phyloP scores from a whole-genome alignment of 2,113 vertebrate genomes.

The Archocentrus centrarchus region DNA sequence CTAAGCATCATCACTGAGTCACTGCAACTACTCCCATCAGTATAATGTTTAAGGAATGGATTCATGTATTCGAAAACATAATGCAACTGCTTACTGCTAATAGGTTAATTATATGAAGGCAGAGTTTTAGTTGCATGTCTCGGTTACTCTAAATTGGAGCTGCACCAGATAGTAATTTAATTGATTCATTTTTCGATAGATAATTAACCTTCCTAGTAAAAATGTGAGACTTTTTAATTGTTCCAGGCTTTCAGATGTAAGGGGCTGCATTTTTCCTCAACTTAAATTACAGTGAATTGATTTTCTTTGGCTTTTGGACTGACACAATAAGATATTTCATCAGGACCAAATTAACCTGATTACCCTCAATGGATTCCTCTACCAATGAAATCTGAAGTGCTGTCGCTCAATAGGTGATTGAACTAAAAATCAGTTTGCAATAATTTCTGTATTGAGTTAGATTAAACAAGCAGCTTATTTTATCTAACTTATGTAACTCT shows the following conservation, averaged over 20 bases:
- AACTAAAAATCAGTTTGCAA: neutral
- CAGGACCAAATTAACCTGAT: neutral
- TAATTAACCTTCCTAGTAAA: neutral
- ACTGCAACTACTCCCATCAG: neutral
- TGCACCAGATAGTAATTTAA: neutral
- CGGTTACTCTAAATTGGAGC: slow-evolving; percentile 5
- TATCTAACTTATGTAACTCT: neutral
- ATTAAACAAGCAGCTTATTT: neutral
- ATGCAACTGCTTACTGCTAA: neutral
- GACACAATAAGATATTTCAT: neutral
- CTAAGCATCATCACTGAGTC: neutral
- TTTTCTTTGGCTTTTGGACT: no score
- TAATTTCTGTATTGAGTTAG: neutral
- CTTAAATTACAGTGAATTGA: neutral
- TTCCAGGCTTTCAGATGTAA: neutral
- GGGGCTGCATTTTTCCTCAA: neutral
- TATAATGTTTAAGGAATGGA: slow-evolving; percentile 1
- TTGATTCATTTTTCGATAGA: no score
- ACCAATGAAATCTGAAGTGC: neutral
- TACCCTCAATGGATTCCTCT: neutral
- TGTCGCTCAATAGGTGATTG: neutral
- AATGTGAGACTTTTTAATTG: neutral
- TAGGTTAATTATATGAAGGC: neutral
- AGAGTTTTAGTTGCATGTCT: neutral
- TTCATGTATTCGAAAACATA: neutral